Percentiles rank a stretch among this genome's conserved stretches.
Conservation (phyloP, 1,140 invertebrate genomes). For the Oncopeltus fasciatus region DNA sequence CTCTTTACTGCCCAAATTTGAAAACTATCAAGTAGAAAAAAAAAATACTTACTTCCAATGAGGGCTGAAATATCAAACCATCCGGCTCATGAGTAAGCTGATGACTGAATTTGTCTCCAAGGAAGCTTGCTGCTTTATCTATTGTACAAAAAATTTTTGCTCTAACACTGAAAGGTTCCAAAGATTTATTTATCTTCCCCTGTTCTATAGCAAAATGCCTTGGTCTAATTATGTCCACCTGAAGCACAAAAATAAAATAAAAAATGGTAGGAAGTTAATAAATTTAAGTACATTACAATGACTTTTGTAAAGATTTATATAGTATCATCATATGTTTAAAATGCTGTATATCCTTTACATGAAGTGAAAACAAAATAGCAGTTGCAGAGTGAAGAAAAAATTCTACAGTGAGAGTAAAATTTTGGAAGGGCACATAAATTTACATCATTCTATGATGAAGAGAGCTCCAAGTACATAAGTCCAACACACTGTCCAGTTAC, state of each 20-base stretch:
- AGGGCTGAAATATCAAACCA: slow-evolving; percentile 94
- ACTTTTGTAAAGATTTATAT: no score
- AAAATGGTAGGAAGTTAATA: no score
- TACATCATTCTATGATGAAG: no score
- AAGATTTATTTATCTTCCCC: slow-evolving; percentile 54
- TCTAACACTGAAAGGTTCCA: slow-evolving; percentile 77
- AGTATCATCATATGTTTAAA: no score
- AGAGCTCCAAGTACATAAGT: no score
- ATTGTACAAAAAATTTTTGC: slow-evolving; percentile 83
- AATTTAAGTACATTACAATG: no score
- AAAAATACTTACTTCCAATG: slow-evolving; percentile 43
- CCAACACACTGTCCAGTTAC: no score
- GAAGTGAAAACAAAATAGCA: no score
- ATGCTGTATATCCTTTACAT: no score
- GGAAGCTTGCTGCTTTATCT: slow-evolving; percentile 45
- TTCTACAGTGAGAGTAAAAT: no score
- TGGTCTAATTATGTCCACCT: slow-evolving; percentile 49
- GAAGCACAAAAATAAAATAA: slow-evolving; percentile 12
- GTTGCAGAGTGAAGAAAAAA: no score
- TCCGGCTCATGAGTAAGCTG: slow-evolving; percentile 87
- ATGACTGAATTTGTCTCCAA: slow-evolving; percentile 74
- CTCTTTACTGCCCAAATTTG: neutral
- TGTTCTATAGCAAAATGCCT: slow-evolving; percentile 57
- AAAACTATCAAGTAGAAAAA: neutral
- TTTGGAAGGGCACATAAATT: no score